Evolutionary conservation across 2,888 invertebrate species (phyloP).

Genomic region (Epirrita christyi): DNA sequence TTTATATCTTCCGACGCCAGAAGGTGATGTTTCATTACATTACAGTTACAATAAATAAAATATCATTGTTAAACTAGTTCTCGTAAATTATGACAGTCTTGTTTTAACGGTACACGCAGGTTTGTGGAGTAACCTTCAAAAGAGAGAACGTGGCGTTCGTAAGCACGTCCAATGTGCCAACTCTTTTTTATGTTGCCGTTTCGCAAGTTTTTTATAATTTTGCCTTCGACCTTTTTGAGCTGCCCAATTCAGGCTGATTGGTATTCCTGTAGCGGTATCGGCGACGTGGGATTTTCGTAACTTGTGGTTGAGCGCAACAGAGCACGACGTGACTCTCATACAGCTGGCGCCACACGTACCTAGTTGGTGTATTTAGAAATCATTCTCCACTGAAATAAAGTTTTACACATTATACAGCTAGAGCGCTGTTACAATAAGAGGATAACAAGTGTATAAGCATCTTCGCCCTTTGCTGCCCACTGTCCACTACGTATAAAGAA

Average conservation of each 20-base stretch:
- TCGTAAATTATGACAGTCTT: conserved; percentile 68
- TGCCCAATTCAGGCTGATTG: conserved; percentile 80
- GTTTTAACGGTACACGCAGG: conserved; percentile 74
- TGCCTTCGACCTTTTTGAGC: conserved; percentile 81
- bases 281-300: conserved; percentile 76
- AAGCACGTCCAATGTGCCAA: conserved; percentile 82
- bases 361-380: conserved; percentile 46
- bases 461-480: neutral
- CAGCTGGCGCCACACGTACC: conserved; percentile 45
- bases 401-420: conserved; percentile 14
- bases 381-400: conserved; percentile 19
- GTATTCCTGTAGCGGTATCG: conserved; percentile 74
- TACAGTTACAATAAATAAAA: conserved; percentile 46
- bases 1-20: conserved; percentile 27
- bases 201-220: conserved; percentile 80
- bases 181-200: conserved; percentile 75
- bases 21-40: conserved; percentile 37
- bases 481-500: conserved; percentile 1
- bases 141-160: conserved; percentile 78
- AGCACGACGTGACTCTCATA: conserved; percentile 67
- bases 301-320: conserved; percentile 61
- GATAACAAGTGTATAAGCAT: conserved; percentile 8
- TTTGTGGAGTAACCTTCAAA: conserved; percentile 74
- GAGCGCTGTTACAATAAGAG: neutral
- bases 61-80: conserved; percentile 61